Base-by-base conservation (phyloP, 2,888 invertebrate species). In the Chalcosyrphus nemorum region DNA sequence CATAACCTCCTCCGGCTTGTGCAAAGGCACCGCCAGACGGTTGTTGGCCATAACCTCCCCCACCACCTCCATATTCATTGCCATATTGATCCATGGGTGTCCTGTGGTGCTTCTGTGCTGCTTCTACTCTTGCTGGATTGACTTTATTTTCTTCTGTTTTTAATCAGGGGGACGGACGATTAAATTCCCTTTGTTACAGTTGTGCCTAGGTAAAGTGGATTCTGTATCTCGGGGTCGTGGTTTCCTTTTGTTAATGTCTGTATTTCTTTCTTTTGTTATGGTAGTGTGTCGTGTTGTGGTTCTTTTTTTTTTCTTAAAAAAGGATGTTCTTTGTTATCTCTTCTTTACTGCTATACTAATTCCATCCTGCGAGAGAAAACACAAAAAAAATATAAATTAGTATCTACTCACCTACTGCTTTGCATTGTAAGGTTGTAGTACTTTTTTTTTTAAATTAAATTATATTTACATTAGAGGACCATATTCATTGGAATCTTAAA, bases 11-110 rank as follows among this genome's bases (percentile, higher is more conserved):
- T 0, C 57, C 63, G 38, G 70, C 57, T 71, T 86, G 86, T 1
- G 76, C 87, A 66, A 86, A 87, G 50, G 35, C 77, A 17, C 61
- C 75, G 35, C 90, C 89, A 15, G 81, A 78, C 17, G 84, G 71
- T 41, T 87, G 88, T 56, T 89, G 89, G 1, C 81, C 88, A 65
- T 88, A 87, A 17, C 88, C 88, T 4, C 86, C 87, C 6, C 87
- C 88, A 70, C 86, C 88, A 4, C 88, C 88, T 56, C 88, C 89
- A 29, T 89, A 90, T 61, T 88, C 88, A 13, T 80, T 81, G 80
- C 87, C 71, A 71, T 77, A 89, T 88, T 86, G 89, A 88, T 85
- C 89, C 90, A 68, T 90, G 88, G 47, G n/a, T 61, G 56, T 52
- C 24, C 35, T 38, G 35, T 24, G 24, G n/a, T 24, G 24, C 4